These are phyloP conservation scores for Chloroclystis v-ata DNA, from an alignment of 2,888 invertebrate genomes.

Conservation along the genomic window DNA sequence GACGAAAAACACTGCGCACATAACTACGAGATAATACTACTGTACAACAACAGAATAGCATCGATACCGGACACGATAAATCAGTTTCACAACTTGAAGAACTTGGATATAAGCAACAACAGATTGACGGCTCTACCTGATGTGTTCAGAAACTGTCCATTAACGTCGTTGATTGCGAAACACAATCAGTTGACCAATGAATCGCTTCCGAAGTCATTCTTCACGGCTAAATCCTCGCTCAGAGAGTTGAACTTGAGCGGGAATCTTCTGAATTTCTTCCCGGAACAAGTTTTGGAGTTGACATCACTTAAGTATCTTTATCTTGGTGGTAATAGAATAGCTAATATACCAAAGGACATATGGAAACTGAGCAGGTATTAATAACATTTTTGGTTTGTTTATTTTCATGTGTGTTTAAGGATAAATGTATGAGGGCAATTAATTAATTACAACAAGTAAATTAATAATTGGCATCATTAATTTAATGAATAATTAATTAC, in stretches of 20 bases:
- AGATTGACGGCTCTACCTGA: slow-evolving; percentile 87
- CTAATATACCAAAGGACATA: slow-evolving; percentile 88
- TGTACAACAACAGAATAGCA: slow-evolving; percentile 91
- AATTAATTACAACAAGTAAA: too few species aligned
- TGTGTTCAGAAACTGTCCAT: slow-evolving; percentile 84
- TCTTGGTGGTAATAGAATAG: slow-evolving; percentile 92
- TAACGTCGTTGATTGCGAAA: slow-evolving; percentile 89
- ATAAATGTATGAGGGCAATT: not conserved
- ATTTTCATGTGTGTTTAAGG: not conserved
- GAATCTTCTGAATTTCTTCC: slow-evolving; percentile 89
- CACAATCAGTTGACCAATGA: slow-evolving; percentile 91
- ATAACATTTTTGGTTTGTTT: not conserved
- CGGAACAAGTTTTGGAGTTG: slow-evolving; percentile 90
- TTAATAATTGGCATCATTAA: too few species aligned
- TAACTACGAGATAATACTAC: slow-evolving; percentile 84
- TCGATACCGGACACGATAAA: slow-evolving; percentile 81
- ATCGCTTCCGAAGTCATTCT: slow-evolving; percentile 92
- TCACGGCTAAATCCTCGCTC: slow-evolving; percentile 78
- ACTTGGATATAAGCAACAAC: slow-evolving; percentile 93
- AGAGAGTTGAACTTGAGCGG: slow-evolving; percentile 97
- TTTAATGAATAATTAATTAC: too few species aligned
- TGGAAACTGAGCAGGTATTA: slow-evolving; percentile 69
- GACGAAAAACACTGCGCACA: slow-evolving; percentile 78
- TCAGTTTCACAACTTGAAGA: slow-evolving; percentile 85
- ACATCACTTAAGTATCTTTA: slow-evolving; percentile 89